These are phyloP conservation scores for Nematolebias whitei DNA, from an alignment of 2,113 vertebrate species.

Conservation along the genomic window DNA sequence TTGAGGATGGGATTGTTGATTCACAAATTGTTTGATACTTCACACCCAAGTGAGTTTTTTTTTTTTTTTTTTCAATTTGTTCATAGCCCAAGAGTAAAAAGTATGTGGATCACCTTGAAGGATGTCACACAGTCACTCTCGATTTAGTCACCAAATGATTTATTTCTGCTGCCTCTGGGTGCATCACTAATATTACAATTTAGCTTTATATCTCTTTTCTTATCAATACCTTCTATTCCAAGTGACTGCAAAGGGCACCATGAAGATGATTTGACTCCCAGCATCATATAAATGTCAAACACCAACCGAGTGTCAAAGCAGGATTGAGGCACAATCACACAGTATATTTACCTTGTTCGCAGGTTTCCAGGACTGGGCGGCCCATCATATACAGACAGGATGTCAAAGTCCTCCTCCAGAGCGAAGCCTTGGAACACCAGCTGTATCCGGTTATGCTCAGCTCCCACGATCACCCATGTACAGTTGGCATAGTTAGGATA, in stretches of 20 bases:
- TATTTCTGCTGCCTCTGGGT: slow-evolving; percentile 8
- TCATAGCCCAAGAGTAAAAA: slow-evolving; percentile 22
- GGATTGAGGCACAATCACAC: neutral
- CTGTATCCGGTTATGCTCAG: slow-evolving; percentile 96
- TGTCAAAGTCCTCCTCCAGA: slow-evolving; percentile 97
- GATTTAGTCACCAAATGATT: slow-evolving; percentile 12
- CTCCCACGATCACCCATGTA: slow-evolving; percentile 93
- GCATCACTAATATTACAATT: slow-evolving; percentile 20
- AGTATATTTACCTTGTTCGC: slow-evolving; percentile 72
- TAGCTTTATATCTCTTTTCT: slow-evolving; percentile 9
- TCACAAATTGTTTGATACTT: slow-evolving; percentile 47
- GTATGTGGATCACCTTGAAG: slow-evolving; percentile 13
- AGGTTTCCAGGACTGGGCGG: slow-evolving; percentile 90
- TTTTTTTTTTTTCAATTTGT: slow-evolving; percentile 37
- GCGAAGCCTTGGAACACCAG: slow-evolving; percentile 98
- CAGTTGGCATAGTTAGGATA: slow-evolving; percentile 99
- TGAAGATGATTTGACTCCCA: neutral
- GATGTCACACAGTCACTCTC: slow-evolving; percentile 6
- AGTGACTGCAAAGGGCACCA: slow-evolving; percentile 6
- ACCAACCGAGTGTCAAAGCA: neutral
- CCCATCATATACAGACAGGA: slow-evolving; percentile 94
- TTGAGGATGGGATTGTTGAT: slow-evolving; percentile 22
- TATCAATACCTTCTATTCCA: slow-evolving; percentile 8
- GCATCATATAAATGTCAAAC: neutral
- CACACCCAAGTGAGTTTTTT: slow-evolving; percentile 43